A percentile compares a stretch with the other conserved stretches of the same genome.
Evolutionary conservation across 2,113 vertebrate genomes (phyloP).

Genomic region (Sciurus niger): DNA sequence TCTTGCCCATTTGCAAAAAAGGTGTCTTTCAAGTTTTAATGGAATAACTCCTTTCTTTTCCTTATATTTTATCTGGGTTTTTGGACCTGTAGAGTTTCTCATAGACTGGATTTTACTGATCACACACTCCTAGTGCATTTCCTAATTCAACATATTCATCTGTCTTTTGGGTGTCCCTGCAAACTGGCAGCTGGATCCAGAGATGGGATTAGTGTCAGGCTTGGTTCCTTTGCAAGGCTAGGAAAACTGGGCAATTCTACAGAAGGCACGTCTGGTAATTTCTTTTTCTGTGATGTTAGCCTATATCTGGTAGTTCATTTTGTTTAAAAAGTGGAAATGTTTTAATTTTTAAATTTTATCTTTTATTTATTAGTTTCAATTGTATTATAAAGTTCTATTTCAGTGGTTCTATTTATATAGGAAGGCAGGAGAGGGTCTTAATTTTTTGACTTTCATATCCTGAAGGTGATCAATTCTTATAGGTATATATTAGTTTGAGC

Average conservation of each 20-base stretch:
- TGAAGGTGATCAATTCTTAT: not conserved
- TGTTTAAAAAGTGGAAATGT: not conserved
- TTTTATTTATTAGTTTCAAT: not conserved
- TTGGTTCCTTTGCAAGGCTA: not conserved
- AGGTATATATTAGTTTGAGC: not conserved
- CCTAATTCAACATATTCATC: not conserved
- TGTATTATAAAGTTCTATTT: not conserved
- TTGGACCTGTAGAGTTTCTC: not conserved
- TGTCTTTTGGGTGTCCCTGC: not conserved
- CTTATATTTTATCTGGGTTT: not conserved
- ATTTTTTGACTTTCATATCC: not conserved
- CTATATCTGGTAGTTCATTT: not conserved
- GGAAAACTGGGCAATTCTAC: not conserved
- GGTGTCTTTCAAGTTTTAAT: constrained; percentile 21
- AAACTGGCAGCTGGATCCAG: not conserved
- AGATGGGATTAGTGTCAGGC: not conserved
- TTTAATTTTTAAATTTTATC: not conserved
- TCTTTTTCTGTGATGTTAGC: not conserved
- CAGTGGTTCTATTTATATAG: not conserved
- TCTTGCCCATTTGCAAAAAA: not conserved
- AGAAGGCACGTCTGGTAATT: not conserved
- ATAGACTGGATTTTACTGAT: not conserved
- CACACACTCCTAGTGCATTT: not conserved
- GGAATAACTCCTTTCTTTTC: not conserved
- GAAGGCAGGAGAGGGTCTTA: not conserved